These are phyloP conservation scores for Callionymus lyra DNA, from an alignment of 2,113 vertebrate species.

Conservation along the genomic window DNA sequence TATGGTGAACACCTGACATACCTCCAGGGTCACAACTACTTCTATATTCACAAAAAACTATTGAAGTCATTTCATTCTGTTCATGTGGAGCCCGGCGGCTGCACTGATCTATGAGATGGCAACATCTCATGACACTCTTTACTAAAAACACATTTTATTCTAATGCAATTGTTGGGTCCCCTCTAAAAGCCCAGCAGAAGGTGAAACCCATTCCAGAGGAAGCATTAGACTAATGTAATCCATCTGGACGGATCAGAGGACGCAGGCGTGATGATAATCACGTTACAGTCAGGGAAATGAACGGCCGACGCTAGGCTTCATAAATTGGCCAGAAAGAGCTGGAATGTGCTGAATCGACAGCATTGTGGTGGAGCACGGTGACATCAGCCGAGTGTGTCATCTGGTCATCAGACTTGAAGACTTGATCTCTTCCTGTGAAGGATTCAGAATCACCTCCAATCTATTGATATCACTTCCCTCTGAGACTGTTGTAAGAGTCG, in stretches of 20 bases:
- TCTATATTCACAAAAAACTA: constrained; percentile 26
- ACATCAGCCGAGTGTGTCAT: constrained; percentile 19
- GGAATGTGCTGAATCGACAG: constrained; percentile 28
- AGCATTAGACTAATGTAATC: constrained; percentile 58
- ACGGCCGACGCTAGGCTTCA: constrained; percentile 24
- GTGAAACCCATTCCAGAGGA: constrained; percentile 40
- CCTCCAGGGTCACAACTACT: constrained; percentile 2
- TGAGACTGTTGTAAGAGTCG: too few relatives aligned
- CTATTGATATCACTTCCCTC: too few relatives aligned
- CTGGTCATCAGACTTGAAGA: constrained; percentile 42
- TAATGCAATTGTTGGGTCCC: constrained; percentile 28
- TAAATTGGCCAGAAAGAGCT: constrained; percentile 40
- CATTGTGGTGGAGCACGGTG: constrained; percentile 13
- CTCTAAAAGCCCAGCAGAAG: constrained; percentile 38
- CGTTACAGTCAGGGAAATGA: constrained; percentile 45
- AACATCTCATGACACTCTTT: constrained; percentile 12
- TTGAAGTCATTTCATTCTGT: constrained; percentile 41
- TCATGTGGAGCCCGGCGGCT: constrained; percentile 23
- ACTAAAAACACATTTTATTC: constrained; percentile 40
- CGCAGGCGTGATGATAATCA: constrained; percentile 41
- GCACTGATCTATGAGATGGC: constrained; percentile 17
- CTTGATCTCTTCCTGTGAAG: constrained; percentile 1
- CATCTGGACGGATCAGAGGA: constrained; percentile 43
- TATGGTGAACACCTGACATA: background rate
- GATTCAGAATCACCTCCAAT: too few relatives aligned